Evolutionary conservation across 2,797 vertebrate genomes (phyloP), one percentile per base, ranked within the genome.

Genomic region (Aythya fuligula): DNA sequence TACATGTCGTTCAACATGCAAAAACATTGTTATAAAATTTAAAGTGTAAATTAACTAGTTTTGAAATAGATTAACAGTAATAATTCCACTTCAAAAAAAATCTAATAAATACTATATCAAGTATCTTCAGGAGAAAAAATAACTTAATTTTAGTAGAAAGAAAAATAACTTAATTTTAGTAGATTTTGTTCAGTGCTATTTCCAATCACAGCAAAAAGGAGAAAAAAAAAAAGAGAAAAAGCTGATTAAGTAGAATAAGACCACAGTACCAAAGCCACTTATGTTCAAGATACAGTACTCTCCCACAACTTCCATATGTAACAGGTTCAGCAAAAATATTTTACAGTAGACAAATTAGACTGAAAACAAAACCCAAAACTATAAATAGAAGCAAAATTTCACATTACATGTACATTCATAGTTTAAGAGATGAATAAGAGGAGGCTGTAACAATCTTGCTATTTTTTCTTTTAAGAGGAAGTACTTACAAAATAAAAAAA

Each of bases 91-190:
- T 95, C 85, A 96, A 97, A 94, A 89, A 96, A 93, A 96, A 54
- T 91, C 85, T 83, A 97, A 98, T 97, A 98, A 97, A 98, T 97
- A 98, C 57, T 93, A 96, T 97, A 93, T 98, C 98, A 98, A 98
- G 98, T 97, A 97, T 97, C 94, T 94, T 97, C 97, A 98, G 97
- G 97, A 97, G 93, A 88, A 91, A 93, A 95, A 95, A 97, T 96
- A 97, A 97, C 90, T 97, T 96, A 97, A 94, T 95, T 97, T 94
- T 88, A 96, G 96, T 95, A 89, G 90, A 89, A 97, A 97, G 89
- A 89, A 93, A 97, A 96, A 97, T 96, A 97, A 97, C 92, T 97
- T 96, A 97, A 96, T 95, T 97, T 93, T 87, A 95, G 96, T 96
- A 91, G 91, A 86, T 96, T 96, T 97, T 95, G 96, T 97, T 97